Evolutionary conservation across 2,113 vertebrate genomes (phyloP).

Genomic region (Hippocampus mohnikei): DNA sequence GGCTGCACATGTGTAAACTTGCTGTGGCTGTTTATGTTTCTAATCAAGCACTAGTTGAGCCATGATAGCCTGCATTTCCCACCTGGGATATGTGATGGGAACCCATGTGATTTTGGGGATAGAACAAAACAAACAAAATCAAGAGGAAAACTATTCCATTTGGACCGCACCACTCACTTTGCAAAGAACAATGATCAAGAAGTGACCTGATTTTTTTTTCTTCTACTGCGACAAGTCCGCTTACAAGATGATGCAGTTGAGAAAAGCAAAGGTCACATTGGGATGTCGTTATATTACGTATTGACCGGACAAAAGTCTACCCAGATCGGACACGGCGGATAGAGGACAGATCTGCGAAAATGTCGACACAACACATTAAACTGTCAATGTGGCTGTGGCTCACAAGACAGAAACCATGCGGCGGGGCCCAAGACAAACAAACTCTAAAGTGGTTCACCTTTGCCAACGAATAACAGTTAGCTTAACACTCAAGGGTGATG

Average conservation of each 20-base stretch:
- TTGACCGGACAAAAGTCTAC: constrained; percentile 29
- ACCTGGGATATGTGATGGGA: constrained; percentile 19
- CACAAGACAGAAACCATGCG: constrained; percentile 47
- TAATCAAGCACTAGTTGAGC: constrained; percentile 32
- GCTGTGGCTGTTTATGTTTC: constrained; percentile 43
- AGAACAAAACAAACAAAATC: constrained; percentile 34
- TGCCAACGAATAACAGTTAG: constrained; percentile 42
- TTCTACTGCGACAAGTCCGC: constrained; percentile 43
- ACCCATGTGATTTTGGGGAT: constrained; percentile 19
- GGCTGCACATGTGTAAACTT: constrained; percentile 6
- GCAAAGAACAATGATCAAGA: constrained; percentile 10
- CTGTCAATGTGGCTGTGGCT: constrained; percentile 44
- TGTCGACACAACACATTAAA: constrained; percentile 32
- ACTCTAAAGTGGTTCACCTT: constrained; percentile 30
- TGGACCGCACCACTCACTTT: not conserved
- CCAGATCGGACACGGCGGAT: constrained; percentile 22
- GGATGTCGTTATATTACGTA: constrained; percentile 37
- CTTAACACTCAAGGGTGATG: constrained; percentile 31
- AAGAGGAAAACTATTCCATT: constrained; percentile 9
- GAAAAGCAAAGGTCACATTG: constrained; percentile 30
- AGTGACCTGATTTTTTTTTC: constrained; percentile 30
- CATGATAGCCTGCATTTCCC: constrained; percentile 8
- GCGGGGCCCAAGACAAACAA: constrained; percentile 38
- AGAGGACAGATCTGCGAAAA: constrained; percentile 40
- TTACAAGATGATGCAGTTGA: constrained; percentile 60